phyloP scores from a whole-genome alignment of 2,113 vertebrate genomes.

The Hemicordylus capensis region DNA sequence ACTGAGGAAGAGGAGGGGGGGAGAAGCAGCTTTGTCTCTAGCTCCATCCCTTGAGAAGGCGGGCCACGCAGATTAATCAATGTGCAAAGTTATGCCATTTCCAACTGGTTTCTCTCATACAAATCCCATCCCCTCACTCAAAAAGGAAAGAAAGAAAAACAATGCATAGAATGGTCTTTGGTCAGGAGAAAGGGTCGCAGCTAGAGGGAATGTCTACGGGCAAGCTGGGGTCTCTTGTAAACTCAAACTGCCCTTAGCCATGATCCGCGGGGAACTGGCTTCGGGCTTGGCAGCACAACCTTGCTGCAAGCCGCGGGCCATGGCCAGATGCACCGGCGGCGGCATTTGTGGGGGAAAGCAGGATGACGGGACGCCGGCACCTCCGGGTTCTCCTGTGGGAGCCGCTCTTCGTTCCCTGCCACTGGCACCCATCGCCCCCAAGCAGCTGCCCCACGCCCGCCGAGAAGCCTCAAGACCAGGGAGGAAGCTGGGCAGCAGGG shows the following conservation, averaged over 20 bases:
- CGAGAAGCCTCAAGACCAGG: neutral
- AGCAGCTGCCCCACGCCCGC: neutral
- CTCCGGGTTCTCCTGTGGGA: too few relatives aligned
- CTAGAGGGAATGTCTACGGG: neutral
- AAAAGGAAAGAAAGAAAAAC: conserved; percentile 4
- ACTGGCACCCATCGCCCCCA: neutral
- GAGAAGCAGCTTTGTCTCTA: neutral
- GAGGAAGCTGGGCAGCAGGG: neutral
- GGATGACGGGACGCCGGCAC: neutral
- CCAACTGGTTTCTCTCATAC: neutral
- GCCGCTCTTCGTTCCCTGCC: too few relatives aligned
- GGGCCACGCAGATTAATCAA: too few relatives aligned
- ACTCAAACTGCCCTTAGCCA: neutral
- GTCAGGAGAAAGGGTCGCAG: conserved; percentile 42
- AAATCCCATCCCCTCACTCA: accelerated
- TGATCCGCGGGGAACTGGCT: neutral
- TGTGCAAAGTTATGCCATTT: neutral
- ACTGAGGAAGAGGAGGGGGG: neutral
- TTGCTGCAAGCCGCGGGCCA: neutral
- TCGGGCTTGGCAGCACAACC: accelerated
- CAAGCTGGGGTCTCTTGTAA: neutral
- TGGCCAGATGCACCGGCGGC: neutral
- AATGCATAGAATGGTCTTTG: conserved; percentile 69
- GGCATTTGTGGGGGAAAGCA: neutral
- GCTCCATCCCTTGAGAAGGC: neutral